Evolutionary conservation across 1,140 invertebrate genomes (phyloP), one percentile per base, ranked within the genome.

Genomic region (Steinernema feltiae): DNA sequence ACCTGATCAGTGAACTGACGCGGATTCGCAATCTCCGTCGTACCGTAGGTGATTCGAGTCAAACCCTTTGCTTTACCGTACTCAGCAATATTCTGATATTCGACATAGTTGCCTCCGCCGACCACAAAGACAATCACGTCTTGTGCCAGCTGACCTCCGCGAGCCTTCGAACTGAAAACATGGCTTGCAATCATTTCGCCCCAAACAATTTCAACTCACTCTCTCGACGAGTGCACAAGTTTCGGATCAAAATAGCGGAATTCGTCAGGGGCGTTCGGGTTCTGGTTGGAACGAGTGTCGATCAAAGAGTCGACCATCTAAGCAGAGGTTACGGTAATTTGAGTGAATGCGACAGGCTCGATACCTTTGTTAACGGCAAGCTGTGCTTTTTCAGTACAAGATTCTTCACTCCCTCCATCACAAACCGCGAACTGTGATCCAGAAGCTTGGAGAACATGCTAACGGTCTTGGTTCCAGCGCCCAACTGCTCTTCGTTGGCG

Each of bases 351-450:
- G 17, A 1, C 18, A 2, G 29, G 30, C 15, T 74, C 15, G 21
- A 30, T n/a, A 84, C 84, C 75, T 92, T 91, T 0, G 94, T 97
- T 0, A 95, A 91, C 1, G 94, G 94, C 35, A 96, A 88, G 89
- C 94, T 94, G 91, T 98, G 95, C 89, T 93, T 92, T 87, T 99
- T 99, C 3, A 98, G 93, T 32, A 98, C 96, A 76, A 99, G 90
- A 90, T 99, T 99, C 88, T 99, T 98, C 0, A 99, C 97, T 41
- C 97, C 97, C 89, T 99, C 97, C 95, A 99, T 99, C 0, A 98
- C 94, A 89, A 98, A 97, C 69, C 94, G 94, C 0, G 95, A 98
- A 30, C 94, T 95, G 87, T 97, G 94, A 2, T 92, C 94, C 83
- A 99, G 92, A 18, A 99, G 89, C 88, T 98, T 98, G 0, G 94